Evolutionary conservation across 1,140 invertebrate species (phyloP), one percentile per base, ranked within the genome.

Genomic region (Drosophila carrolli): DNA sequence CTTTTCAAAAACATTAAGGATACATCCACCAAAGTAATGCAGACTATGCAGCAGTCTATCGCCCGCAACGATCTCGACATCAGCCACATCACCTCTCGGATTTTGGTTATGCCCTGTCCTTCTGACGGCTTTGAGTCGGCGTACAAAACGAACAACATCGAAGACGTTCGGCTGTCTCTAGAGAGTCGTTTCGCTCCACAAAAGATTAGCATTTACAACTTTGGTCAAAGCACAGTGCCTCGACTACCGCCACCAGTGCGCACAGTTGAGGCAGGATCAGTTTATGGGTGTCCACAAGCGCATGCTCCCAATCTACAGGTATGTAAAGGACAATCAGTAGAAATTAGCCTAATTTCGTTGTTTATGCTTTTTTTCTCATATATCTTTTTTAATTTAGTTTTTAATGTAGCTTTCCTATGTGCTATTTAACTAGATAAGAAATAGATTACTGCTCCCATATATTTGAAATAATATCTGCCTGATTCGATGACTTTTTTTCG

Each of bases 1-100:
- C 95, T 98, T 75, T 93, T 99, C 44, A 98, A 98, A 79, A 99
- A 99, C 91, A 93, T 99, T 13, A 98, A 98, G 92, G 98, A 99
- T 89, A 98, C 98, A 1, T 98, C 98, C 7, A 96, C 95, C 14
- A 98, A 98, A 95, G 97, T 99, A 13, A 98, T 99, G 95, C 97
- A 98, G 91, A 97, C 97, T 32, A 97, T 99, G 50, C 97, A 98
- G 91, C 97, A 98, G 83, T 96, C 96, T 50, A 98, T 98, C 93
- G 96, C 96, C 44, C 95, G 97, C 65, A 95, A 95, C 23, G 97
- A 98, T 92, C 92, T 98, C 57, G 98, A 98, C 92, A 96, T 98
- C 16, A 97, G 95, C 90, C 98, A 98, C 92, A 95, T 98, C 47
- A 98, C 98, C 7, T 97, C 97, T 44, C 94, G 97, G 44, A 93